A percentile compares a stretch with the other conserved stretches of the same genome.
Evolutionary conservation across 2,113 vertebrate genomes (phyloP).

Genomic region (Rhegmatorhina hoffmannsi): DNA sequence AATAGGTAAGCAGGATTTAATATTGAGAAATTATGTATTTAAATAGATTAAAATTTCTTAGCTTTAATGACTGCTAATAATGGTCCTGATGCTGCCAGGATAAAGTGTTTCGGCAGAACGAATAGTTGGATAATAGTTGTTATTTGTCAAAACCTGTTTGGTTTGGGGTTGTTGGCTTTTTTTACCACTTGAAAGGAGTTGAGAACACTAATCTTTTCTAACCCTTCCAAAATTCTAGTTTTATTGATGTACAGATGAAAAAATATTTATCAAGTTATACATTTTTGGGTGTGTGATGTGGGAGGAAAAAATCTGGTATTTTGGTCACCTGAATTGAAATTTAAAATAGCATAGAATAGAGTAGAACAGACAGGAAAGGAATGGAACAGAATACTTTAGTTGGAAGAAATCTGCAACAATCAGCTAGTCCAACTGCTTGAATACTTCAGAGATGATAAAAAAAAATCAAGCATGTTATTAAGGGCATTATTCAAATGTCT

Average conservation of each 20-base stretch:
- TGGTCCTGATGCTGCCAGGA: not conserved
- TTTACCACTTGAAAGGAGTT: not conserved
- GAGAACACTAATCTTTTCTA: not conserved
- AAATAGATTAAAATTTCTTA: not conserved
- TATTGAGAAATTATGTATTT: not conserved
- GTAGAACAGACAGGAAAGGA: not conserved
- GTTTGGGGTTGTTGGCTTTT: rapidly evolving
- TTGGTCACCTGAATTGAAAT: not conserved
- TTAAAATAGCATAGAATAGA: not conserved
- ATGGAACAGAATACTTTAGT: not conserved
- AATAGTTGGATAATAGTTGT: not conserved
- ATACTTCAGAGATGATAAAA: not conserved
- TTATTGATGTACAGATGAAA: not conserved
- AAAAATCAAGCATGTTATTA: not conserved
- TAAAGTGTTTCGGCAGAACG: not conserved
- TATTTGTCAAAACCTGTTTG: not conserved
- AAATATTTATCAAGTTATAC: not conserved
- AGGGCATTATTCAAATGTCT: not conserved
- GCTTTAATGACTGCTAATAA: not conserved
- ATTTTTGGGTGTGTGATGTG: not conserved
- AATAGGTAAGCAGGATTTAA: not conserved
- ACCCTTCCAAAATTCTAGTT: not conserved
- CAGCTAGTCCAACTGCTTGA: not conserved
- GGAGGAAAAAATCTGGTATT: not conserved
- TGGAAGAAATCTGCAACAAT: not conserved